A percentile compares a stretch with the other conserved stretches of the same genome.
These are phyloP conservation scores for Drosophila pseudoobscura DNA, from an alignment of 1,140 invertebrate genomes.

Conservation along the genomic window DNA sequence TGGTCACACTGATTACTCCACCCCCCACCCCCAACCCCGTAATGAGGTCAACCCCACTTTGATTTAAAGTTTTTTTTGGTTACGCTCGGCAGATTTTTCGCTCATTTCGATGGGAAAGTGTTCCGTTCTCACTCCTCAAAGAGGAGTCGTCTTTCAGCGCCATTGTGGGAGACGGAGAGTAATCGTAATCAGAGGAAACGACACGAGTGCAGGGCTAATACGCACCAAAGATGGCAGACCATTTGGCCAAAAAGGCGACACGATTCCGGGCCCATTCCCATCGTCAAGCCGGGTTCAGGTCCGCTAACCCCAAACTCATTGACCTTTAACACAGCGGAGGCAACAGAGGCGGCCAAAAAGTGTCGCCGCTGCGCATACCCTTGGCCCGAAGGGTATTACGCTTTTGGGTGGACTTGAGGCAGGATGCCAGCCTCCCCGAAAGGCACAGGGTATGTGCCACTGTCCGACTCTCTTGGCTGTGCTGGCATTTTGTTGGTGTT, in stretches of 20 bases:
- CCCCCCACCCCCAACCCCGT: constrained; percentile 26
- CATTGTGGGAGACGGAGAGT: constrained; percentile 25
- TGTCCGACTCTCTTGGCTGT: constrained; percentile 8
- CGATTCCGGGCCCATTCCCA: constrained; percentile 26
- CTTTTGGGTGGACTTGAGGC: too few relatives aligned
- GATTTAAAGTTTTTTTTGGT: constrained; percentile 46
- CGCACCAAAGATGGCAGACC: constrained; percentile 51
- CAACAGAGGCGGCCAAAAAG: constrained; percentile 41
- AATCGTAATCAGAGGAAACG: neutral
- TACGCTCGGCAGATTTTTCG: constrained; percentile 56
- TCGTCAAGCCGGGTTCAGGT: constrained; percentile 62
- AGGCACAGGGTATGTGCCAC: neutral
- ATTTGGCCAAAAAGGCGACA: constrained; percentile 50
- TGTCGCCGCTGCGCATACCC: constrained; percentile 39
- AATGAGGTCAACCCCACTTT: constrained; percentile 71
- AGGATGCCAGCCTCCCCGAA: too few relatives aligned
- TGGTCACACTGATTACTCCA: constrained; percentile 58
- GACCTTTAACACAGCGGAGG: constrained; percentile 64
- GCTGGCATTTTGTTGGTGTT: constrained; percentile 59
- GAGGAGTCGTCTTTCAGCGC: constrained; percentile 4
- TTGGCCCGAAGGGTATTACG: too few relatives aligned
- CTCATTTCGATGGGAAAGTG: constrained; percentile 62
- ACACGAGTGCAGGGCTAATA: neutral
- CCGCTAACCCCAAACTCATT: constrained; percentile 74
- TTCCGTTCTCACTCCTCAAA: constrained; percentile 41